Conservation (phyloP, 2,113 vertebrate species). For the Leptodactylus fuscus region DNA sequence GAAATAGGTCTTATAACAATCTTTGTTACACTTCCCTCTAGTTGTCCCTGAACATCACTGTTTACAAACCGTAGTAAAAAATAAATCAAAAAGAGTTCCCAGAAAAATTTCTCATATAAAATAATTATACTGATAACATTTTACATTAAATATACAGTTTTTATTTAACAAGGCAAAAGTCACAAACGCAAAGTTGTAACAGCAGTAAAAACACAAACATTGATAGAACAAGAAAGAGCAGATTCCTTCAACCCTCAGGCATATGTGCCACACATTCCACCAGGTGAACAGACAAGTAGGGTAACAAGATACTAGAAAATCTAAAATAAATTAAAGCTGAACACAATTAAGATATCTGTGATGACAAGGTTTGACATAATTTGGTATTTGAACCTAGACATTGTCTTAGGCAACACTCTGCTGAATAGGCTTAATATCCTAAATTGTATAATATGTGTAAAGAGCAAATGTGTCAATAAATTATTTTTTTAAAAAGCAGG, state of each 20-base stretch:
- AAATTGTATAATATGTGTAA: not conserved
- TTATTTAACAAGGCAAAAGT: slow-evolving; percentile 60
- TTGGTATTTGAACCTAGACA: not conserved
- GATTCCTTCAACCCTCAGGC: slow-evolving; percentile 3
- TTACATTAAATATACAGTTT: slow-evolving; percentile 60
- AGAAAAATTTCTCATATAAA: too few species aligned
- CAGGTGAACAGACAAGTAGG: not conserved
- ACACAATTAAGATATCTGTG: not conserved
- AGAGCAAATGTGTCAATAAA: slow-evolving; percentile 3
- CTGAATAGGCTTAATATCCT: not conserved
- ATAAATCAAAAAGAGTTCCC: too few species aligned
- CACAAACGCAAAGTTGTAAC: slow-evolving; percentile 56
- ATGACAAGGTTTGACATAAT: not conserved
- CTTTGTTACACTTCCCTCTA: too few species aligned
- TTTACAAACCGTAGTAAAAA: too few species aligned
- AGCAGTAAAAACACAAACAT: slow-evolving; percentile 59
- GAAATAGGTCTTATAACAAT: too few species aligned
- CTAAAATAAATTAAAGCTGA: slow-evolving; percentile 8
- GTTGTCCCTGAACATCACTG: too few species aligned
- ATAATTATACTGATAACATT: not conserved
- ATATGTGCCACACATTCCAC: slow-evolving; percentile 31
- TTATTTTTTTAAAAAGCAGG: not conserved
- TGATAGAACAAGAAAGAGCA: slow-evolving; percentile 31
- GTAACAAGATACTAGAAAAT: not conserved
- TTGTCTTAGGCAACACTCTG: not conserved